phyloP scores from a whole-genome alignment of 2,888 invertebrate species.

The Dascillus cervinus region DNA sequence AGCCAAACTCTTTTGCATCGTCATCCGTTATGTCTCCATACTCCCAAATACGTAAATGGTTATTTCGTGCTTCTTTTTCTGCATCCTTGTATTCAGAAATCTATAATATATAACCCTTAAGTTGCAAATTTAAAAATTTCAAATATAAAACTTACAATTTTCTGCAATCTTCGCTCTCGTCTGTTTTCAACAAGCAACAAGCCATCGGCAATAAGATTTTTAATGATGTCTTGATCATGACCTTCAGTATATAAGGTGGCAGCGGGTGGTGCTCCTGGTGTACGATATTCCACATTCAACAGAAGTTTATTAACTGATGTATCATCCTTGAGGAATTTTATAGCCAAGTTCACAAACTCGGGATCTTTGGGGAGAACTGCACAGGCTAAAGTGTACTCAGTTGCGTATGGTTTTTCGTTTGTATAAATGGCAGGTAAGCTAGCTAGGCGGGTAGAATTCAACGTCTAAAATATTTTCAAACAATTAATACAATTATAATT shows the following conservation, averaged over 20 bases:
- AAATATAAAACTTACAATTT: constrained; percentile 51
- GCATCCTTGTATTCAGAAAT: constrained; percentile 75
- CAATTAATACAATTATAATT: not conserved
- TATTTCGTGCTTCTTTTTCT: constrained; percentile 78
- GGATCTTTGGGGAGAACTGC: constrained; percentile 79
- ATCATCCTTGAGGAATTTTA: constrained; percentile 47
- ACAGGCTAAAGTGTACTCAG: constrained; percentile 81
- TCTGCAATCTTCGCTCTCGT: constrained; percentile 71
- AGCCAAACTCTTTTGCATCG: constrained; percentile 70
- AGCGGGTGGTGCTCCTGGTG: constrained; percentile 46
- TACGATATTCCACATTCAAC: constrained; percentile 75
- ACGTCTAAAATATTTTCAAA: constrained; percentile 22
- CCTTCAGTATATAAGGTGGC: constrained; percentile 49
- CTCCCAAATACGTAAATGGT: constrained; percentile 88
- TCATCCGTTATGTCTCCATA: constrained; percentile 98
- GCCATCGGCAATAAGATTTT: constrained; percentile 80
- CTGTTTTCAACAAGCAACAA: constrained; percentile 71
- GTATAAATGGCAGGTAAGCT: constrained; percentile 70
- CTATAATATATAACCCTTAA: constrained; percentile 36
- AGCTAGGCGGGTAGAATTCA: constrained; percentile 68
- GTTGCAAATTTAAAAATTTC: not conserved
- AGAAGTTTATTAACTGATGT: constrained; percentile 67
- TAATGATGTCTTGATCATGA: constrained; percentile 62
- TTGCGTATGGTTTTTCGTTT: constrained; percentile 70
- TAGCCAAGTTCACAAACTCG: constrained; percentile 72